Percentiles rank a stretch among this genome's conserved stretches.
phyloP scores from a whole-genome alignment of 2,113 vertebrate species.

The Cariama cristata region DNA sequence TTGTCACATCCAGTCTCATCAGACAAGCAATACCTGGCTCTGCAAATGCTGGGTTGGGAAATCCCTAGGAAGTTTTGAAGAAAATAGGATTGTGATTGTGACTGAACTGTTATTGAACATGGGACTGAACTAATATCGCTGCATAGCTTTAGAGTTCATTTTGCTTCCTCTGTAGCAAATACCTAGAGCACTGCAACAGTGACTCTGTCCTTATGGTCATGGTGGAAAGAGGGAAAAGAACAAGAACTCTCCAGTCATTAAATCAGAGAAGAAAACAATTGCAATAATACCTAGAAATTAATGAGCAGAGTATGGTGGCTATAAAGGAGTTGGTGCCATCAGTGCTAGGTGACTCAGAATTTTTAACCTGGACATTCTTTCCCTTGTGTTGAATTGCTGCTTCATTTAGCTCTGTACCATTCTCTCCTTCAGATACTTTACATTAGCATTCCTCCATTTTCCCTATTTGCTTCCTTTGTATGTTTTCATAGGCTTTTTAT shows the following conservation, averaged over 20 bases:
- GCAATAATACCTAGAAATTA: neutral
- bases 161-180: neutral
- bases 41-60: neutral
- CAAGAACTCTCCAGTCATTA: fast-evolving
- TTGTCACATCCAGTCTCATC: neutral
- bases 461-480: neutral
- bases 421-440: neutral
- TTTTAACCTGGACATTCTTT: neutral
- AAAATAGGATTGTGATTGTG: neutral
- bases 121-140: neutral
- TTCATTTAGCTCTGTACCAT: neutral
- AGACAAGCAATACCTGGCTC: neutral
- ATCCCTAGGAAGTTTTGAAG: neutral
- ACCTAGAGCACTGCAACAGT: neutral
- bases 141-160: neutral
- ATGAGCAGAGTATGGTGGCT: neutral
- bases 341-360: neutral
- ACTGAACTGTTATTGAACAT: neutral
- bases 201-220: neutral
- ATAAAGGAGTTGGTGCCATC: neutral
- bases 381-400: neutral
- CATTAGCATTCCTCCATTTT: neutral
- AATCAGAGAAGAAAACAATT: neutral
- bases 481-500: neutral
- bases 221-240: neutral